Conservation (phyloP, 2,113 vertebrate genomes). For the Dolichotis patagonum region DNA sequence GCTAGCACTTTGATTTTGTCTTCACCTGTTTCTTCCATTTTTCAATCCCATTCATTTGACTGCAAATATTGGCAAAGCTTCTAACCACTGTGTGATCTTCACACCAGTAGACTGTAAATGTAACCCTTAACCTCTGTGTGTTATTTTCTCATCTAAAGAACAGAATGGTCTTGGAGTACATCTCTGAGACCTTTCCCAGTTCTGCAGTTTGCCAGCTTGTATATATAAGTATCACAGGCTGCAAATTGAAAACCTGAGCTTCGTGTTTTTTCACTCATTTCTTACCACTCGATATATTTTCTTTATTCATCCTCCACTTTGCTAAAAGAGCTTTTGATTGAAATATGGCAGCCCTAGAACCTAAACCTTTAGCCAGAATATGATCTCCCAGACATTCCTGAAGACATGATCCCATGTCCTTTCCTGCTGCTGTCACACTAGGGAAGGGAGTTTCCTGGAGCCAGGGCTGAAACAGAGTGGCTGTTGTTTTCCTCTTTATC, state of each 20-base stretch:
- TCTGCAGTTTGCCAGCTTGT: not conserved
- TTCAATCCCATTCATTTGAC: not conserved
- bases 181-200: not conserved
- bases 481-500: constrained; percentile 64
- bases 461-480: constrained; percentile 54
- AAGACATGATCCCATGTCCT: not conserved
- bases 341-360: not conserved
- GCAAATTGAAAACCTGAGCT: not conserved
- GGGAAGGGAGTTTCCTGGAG: constrained; percentile 46
- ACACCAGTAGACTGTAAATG: rapidly evolving
- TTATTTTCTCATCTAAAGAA: constrained; percentile 5
- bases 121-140: not conserved
- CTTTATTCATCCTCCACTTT: not conserved
- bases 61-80: not conserved
- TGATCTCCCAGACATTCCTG: constrained; percentile 51
- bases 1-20: not conserved
- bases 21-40: not conserved
- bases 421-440: constrained; percentile 54
- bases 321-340: constrained; percentile 44
- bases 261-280: not conserved
- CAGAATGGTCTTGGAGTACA: not conserved
- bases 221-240: not conserved
- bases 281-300: not conserved
- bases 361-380: constrained; percentile 64
- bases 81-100: not conserved